Evolutionary conservation across 2,888 invertebrate species (phyloP).

Genomic region (Thereva nobilitata): DNA sequence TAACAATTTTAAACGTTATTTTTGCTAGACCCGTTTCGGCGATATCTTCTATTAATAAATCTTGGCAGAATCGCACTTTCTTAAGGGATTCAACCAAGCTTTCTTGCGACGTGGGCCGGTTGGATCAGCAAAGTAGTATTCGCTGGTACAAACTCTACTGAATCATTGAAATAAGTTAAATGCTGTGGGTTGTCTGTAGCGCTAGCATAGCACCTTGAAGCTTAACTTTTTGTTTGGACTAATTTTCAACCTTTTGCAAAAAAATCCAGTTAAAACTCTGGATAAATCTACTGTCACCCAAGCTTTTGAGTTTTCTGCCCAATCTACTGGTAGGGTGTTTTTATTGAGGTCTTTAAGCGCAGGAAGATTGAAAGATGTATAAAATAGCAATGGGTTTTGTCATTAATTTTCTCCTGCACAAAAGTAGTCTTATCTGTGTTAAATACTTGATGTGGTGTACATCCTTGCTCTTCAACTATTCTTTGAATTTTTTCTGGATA

Average conservation of each 20-base stretch:
- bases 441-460: slow-evolving; percentile 25
- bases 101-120: neutral
- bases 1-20: slow-evolving; percentile 16
- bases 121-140: slow-evolving; percentile 26
- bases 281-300: slow-evolving; percentile 11
- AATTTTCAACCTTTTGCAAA: slow-evolving; percentile 5
- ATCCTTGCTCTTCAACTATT: slow-evolving; percentile 37
- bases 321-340: slow-evolving; percentile 8
- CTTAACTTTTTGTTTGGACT: neutral
- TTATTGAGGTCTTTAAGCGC: slow-evolving; percentile 5
- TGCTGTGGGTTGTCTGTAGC: slow-evolving; percentile 9
- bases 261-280: slow-evolving; percentile 1
- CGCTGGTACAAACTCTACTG: neutral
- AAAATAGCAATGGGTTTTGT: neutral
- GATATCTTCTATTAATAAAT: slow-evolving; percentile 1
- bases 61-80: too few species aligned
- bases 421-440: neutral
- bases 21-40: slow-evolving; percentile 10
- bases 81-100: neutral
- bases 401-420: slow-evolving; percentile 14
- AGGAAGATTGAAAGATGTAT: slow-evolving; percentile 1
- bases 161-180: slow-evolving; percentile 23
- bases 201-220: slow-evolving; percentile 7
- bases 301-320: slow-evolving; percentile 16
- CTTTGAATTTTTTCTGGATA: slow-evolving; percentile 34